A percentile compares a stretch with the other conserved stretches of the same genome.
These are phyloP conservation scores for Gymnocheta viridis DNA, from an alignment of 2,888 invertebrate genomes.

Conservation along the genomic window DNA sequence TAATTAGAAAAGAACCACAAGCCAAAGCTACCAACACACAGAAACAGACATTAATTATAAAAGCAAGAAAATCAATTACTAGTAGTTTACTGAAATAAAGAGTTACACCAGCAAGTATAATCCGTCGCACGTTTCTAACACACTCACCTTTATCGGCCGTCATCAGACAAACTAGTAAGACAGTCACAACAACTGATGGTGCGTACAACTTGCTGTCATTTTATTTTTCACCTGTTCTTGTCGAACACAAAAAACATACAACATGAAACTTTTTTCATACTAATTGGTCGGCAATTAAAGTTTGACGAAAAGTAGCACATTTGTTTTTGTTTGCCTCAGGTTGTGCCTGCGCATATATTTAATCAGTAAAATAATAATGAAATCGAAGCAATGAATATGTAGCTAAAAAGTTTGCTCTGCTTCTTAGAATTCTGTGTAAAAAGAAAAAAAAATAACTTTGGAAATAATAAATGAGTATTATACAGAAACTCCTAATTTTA, in stretches of 20 bases:
- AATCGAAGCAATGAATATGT: constrained; percentile 4
- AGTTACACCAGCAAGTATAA: neutral
- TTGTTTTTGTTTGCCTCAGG: constrained; percentile 19
- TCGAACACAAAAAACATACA: neutral
- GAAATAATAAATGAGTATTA: too few relatives aligned
- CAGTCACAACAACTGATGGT: neutral
- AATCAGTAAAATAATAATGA: constrained; percentile 10
- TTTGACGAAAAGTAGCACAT: constrained; percentile 51
- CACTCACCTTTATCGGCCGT: neutral
- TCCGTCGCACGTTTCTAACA: neutral
- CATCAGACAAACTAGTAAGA: neutral
- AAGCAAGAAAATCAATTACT: constrained; percentile 31
- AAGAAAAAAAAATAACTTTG: too few relatives aligned
- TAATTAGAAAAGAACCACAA: constrained; percentile 28
- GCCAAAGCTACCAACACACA: neutral
- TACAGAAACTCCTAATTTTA: too few relatives aligned
- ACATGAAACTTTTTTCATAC: constrained; percentile 35
- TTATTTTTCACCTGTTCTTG: constrained; percentile 15
- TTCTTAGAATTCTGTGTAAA: too few relatives aligned
- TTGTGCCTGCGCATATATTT: neutral
- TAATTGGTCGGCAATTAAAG: constrained; percentile 65
- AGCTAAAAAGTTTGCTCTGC: neutral
- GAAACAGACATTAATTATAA: constrained; percentile 21
- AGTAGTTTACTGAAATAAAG: constrained; percentile 9
- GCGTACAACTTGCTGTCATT: constrained; percentile 38